These are phyloP conservation scores for Strix aluco DNA, from an alignment of 2,113 vertebrate species.

Conservation along the genomic window DNA sequence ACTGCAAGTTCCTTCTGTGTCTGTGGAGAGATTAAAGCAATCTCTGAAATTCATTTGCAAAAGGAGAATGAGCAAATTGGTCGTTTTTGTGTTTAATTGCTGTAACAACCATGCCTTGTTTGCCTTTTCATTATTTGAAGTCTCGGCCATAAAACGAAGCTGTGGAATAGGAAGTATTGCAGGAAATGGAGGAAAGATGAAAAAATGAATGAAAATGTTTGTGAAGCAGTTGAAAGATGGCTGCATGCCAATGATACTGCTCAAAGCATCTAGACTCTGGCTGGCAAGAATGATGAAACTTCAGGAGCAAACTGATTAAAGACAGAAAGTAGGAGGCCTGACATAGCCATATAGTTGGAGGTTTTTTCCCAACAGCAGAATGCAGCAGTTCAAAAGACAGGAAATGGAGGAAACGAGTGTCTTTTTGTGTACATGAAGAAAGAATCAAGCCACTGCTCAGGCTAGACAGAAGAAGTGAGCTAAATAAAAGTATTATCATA, in stretches of 20 bases:
- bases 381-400: not conserved
- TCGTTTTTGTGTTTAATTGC: not conserved
- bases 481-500: not conserved
- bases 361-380: not conserved
- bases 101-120: not conserved
- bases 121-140: conserved; percentile 9
- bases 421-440: not conserved
- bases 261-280: not conserved
- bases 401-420: not conserved
- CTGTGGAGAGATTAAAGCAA: not conserved
- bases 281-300: not conserved
- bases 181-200: not conserved
- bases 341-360: not conserved
- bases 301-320: not conserved
- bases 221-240: not conserved
- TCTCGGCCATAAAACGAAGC: not conserved
- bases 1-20: not conserved
- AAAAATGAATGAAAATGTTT: not conserved
- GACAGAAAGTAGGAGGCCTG: not conserved
- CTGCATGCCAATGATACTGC: not conserved
- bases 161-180: not conserved
- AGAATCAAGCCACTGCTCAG: not conserved
- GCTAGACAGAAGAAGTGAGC: not conserved
- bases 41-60: not conserved
- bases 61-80: not conserved